These are phyloP conservation scores for Acanthurus lineatus DNA, from an alignment of 2,797 vertebrate species.

Conservation along the genomic window DNA sequence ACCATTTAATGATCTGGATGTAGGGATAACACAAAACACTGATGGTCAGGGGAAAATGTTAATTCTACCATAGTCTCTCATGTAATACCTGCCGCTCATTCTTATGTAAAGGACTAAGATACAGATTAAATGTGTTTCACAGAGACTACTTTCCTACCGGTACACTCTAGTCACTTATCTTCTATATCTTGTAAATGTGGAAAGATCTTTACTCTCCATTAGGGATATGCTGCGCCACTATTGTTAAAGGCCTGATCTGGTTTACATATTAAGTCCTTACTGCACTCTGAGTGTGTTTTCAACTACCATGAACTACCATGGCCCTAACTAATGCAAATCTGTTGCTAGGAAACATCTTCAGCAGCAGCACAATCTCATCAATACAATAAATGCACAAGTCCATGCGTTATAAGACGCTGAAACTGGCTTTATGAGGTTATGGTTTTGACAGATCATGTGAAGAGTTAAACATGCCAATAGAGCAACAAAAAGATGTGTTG, in stretches of 20 bases:
- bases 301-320: too few species aligned
- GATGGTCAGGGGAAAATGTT: background rate
- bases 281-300: background rate
- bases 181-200: background rate
- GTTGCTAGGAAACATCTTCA: background rate
- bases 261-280: background rate
- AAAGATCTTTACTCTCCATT: background rate
- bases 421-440: background rate
- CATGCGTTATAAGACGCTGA: background rate
- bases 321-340: background rate
- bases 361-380: background rate
- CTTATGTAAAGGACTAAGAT: background rate
- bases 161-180: too few species aligned
- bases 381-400: background rate
- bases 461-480: too few species aligned
- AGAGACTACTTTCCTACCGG: background rate
- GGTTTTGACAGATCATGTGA: background rate
- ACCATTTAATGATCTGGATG: conserved; percentile 7
- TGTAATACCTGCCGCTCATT: background rate
- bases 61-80: background rate
- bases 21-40: conserved; percentile 28
- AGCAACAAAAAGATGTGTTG: too few species aligned
- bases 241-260: background rate
- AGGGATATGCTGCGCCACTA: background rate
- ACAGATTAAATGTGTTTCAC: background rate